Conservation (phyloP, 2,113 vertebrate genomes). For the Rafetus swinhoei region DNA sequence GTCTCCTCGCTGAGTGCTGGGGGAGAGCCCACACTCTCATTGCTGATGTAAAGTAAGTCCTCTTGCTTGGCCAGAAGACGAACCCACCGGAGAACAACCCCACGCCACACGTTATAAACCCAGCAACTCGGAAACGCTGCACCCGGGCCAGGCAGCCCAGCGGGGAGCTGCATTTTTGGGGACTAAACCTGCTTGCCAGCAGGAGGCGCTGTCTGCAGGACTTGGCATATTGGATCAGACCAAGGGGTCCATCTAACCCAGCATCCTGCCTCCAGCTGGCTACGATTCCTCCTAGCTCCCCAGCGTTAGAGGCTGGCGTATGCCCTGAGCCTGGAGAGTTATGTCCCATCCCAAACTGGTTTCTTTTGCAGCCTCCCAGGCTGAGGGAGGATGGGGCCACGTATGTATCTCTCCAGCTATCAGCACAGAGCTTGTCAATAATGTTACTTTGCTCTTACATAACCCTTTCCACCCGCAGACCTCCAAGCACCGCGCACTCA, state of each 20-base stretch:
- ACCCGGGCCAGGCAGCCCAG: background rate
- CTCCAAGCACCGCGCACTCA: no score
- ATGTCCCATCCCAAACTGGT: background rate
- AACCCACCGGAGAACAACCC: background rate
- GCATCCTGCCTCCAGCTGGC: background rate
- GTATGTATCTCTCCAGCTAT: background rate
- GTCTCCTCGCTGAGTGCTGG: background rate
- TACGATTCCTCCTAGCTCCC: background rate
- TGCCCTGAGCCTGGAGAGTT: background rate
- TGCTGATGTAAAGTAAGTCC: background rate
- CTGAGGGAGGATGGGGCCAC: background rate
- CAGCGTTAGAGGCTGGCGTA: background rate
- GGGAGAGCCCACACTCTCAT: background rate
- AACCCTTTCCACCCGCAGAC: background rate
- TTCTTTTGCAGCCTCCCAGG: background rate
- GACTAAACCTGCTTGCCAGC: background rate
- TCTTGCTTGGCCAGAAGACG: background rate
- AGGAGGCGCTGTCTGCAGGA: background rate
- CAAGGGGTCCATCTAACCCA: background rate
- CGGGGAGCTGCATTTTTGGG: background rate
- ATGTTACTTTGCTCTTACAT: background rate
- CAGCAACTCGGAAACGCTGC: background rate
- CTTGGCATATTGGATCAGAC: background rate
- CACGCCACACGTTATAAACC: background rate
- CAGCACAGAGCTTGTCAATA: background rate